These are phyloP conservation scores for Drosophila sucinea DNA, from an alignment of 1,140 invertebrate species.

Conservation along the genomic window DNA sequence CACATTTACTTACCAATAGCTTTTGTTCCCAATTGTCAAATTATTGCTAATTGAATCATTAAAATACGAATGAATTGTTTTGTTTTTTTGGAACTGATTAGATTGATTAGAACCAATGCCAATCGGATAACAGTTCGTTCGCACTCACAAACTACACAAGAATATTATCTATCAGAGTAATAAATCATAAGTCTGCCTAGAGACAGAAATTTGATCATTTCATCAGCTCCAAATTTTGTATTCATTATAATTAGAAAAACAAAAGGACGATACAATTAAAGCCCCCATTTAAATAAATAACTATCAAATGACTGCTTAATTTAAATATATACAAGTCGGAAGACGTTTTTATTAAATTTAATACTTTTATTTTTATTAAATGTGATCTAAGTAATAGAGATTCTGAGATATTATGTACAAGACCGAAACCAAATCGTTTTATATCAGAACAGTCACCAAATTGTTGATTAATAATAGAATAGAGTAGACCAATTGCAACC, in stretches of 20 bases:
- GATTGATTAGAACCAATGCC: slow-evolving; percentile 24
- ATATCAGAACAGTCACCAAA: no score
- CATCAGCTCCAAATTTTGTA: not conserved
- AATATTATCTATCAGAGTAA: slow-evolving; percentile 3
- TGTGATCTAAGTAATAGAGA: no score
- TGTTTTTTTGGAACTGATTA: slow-evolving; percentile 5
- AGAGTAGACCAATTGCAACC: no score
- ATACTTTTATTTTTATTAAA: no score
- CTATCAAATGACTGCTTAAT: no score
- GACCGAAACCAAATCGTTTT: no score
- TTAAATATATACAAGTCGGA: no score
- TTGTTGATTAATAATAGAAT: no score
- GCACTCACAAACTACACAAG: not conserved
- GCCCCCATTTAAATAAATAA: not conserved
- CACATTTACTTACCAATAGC: slow-evolving; percentile 27
- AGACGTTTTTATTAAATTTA: no score
- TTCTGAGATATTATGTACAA: no score
- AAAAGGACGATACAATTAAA: not conserved
- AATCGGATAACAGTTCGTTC: slow-evolving; percentile 38
- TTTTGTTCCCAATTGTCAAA: slow-evolving; percentile 18
- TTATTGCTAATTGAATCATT: slow-evolving; percentile 43
- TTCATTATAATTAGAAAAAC: not conserved
- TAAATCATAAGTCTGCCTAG: not conserved
- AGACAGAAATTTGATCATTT: not conserved
- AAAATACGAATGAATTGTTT: slow-evolving; percentile 9